Percentiles rank a stretch among this genome's conserved stretches.
Conservation (phyloP, 2,888 invertebrate species). For the Aporophyla lueneburgensis region DNA sequence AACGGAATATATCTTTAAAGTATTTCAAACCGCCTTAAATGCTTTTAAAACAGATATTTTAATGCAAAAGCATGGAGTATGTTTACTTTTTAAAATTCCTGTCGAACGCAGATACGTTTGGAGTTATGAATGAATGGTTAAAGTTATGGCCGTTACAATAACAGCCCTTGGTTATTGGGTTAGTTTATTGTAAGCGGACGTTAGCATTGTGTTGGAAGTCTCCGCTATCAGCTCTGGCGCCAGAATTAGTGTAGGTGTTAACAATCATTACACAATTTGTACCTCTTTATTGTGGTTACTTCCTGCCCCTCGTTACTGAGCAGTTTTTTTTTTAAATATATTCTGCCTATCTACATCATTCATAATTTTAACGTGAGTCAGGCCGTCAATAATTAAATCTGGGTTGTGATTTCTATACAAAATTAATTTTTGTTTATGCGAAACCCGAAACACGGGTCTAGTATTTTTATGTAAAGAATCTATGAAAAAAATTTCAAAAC, state of each 20-base stretch:
- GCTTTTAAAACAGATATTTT: constrained; percentile 50
- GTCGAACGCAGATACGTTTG: constrained; percentile 69
- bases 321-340: constrained; percentile 11
- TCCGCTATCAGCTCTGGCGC: constrained; percentile 75
- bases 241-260: constrained; percentile 63
- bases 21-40: constrained; percentile 33
- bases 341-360: constrained; percentile 3
- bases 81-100: constrained; percentile 74
- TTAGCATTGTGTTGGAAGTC: constrained; percentile 68
- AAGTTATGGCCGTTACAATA: constrained; percentile 67
- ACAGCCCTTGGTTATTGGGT: constrained; percentile 76
- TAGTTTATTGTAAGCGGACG: constrained; percentile 77
- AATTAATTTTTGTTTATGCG: no score
- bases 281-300: constrained; percentile 42
- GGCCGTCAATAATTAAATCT: not conserved
- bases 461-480: no score
- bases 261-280: constrained; percentile 51
- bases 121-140: constrained; percentile 77
- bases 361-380: constrained; percentile 15
- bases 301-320: constrained; percentile 34
- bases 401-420: not conserved
- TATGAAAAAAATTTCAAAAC: no score
- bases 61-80: constrained; percentile 67
- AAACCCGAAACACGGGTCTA: no score
- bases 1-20: constrained; percentile 19